Evolutionary conservation across 2,797 vertebrate species (phyloP), one percentile per base, ranked within the genome.

Genomic region (Pelodytes ibericus): DNA sequence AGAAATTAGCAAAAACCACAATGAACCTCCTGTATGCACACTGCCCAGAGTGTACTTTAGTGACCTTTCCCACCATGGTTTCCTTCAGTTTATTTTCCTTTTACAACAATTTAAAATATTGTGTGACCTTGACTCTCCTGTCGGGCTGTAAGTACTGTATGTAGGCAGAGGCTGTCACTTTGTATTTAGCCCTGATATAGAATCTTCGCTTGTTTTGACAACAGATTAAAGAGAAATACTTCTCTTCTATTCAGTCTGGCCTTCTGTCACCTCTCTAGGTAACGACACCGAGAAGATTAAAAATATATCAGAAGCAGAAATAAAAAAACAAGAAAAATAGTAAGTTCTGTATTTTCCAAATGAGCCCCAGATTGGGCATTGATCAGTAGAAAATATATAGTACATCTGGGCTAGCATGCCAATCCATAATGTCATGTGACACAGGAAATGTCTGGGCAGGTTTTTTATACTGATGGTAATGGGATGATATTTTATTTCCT

Each of bases 1-100:
- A 79, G 56, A 79, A 72, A 79, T 79, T 79, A 79, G n/a, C 26
- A n/a, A 20, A 68, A 68, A 69, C 70, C 76, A 79, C 76, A 79
- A 73, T 73, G 71, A 68, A 41, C 10, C 71, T 73, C 64, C 76
- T 73, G 76, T 79, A 57, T 66, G 60, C 56, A 41, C 36, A 20
- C 63, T 68, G 70, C 51, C 41, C 76, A 61, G 41, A 31, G 22
- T 72, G 62, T 26, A 72, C 51, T 61, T 49, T 29, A 3, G 20
- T 72, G 70, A 78, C 70, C 75, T 67, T 62, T 78, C 75, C 61
- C 75, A 67, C 76, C 33, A 22, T 60, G 58, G 24, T 53, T 72
- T 78, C 69, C 69, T 72, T 72, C 18, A 39, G 69, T 78, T 72
- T 78, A 61, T 78, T 78, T 72, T 60, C 60, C 71, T 61, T 39